A percentile compares a stretch with the other conserved stretches of the same genome.
Evolutionary conservation across 2,797 vertebrate genomes (phyloP).

Genomic region (Cheirogaleus major): DNA sequence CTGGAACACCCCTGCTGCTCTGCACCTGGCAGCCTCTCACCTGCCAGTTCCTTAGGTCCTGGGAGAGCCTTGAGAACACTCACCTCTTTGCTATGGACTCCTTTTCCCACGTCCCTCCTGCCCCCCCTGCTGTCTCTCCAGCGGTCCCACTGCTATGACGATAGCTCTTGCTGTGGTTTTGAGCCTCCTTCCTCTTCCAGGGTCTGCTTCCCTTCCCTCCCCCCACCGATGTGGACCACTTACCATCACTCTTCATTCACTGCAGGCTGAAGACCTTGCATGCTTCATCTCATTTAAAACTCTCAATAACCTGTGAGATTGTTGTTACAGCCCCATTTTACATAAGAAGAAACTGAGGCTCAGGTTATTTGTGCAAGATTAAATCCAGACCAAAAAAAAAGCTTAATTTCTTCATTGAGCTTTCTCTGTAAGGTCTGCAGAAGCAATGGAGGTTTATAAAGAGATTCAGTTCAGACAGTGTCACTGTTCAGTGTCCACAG

Average conservation of each 20-base stretch:
- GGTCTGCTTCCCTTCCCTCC: background rate
- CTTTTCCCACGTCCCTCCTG: background rate
- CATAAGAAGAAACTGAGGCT: no score
- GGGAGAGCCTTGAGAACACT: background rate
- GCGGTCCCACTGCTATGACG: background rate
- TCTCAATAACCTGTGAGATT: background rate
- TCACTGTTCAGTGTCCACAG: background rate
- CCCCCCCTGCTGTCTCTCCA: background rate
- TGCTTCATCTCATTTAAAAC: background rate
- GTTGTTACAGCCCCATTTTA: background rate
- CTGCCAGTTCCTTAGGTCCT: background rate
- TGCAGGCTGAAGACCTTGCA: background rate
- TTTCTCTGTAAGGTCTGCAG: background rate
- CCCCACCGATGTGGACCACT: background rate
- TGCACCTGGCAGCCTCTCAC: background rate
- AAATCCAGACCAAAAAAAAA: no score
- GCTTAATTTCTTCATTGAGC: background rate
- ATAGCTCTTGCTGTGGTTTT: background rate
- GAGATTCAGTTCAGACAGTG: background rate
- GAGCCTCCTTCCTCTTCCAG: background rate
- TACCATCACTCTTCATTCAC: background rate
- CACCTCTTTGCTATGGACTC: background rate
- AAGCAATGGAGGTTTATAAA: no score
- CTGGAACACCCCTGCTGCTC: background rate
- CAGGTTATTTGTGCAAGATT: no score